Percentiles rank a stretch among this genome's conserved stretches.
Evolutionary conservation across 2,113 vertebrate genomes (phyloP).

Genomic region (Choloepus hoffmanni): DNA sequence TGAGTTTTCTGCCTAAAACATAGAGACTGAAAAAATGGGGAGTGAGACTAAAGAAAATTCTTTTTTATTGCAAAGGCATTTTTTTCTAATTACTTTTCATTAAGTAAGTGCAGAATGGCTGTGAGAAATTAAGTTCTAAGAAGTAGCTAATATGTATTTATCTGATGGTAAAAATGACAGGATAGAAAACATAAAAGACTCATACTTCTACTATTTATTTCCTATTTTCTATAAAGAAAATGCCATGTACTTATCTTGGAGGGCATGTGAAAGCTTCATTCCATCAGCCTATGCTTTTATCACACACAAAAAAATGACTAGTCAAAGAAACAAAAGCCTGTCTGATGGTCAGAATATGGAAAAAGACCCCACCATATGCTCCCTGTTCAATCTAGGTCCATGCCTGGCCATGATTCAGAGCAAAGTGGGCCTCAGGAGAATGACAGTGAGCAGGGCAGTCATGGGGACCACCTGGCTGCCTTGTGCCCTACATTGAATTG

Average conservation of each 20-base stretch:
- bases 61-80: neutral
- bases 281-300: neutral
- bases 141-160: neutral
- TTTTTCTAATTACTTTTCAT: neutral
- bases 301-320: too few relatives aligned
- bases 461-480: too few relatives aligned
- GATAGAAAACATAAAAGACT: neutral
- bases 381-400: neutral
- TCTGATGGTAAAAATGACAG: neutral
- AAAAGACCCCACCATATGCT: neutral
- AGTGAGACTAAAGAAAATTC: neutral
- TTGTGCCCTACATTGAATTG: neutral
- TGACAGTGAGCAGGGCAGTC: too few relatives aligned
- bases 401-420: too few relatives aligned
- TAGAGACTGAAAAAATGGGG: neutral
- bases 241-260: neutral
- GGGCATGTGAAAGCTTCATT: neutral
- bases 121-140: constrained; percentile 5
- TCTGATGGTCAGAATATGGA: neutral
- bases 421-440: too few relatives aligned
- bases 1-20: neutral
- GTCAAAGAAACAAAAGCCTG: neutral
- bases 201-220: neutral
- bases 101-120: neutral
- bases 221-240: neutral